Evolutionary conservation across 2,113 vertebrate species (phyloP).

Genomic region (Mohoua ochrocephala): DNA sequence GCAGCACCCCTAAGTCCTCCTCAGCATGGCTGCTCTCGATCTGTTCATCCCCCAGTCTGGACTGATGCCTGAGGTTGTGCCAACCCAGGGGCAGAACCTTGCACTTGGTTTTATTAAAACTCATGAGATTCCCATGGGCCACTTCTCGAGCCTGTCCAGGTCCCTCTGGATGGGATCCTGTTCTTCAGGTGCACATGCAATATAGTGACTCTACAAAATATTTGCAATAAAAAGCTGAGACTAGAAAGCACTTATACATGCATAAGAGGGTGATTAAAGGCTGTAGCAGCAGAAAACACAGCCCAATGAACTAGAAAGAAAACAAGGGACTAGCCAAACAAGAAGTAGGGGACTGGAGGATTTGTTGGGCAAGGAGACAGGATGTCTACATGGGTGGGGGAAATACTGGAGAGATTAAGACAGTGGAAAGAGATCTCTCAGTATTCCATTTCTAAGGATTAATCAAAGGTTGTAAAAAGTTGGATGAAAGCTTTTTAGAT

Average conservation of each 20-base stretch:
- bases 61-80: background rate
- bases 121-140: background rate
- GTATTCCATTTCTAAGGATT: constrained; percentile 1
- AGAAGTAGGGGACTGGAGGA: background rate
- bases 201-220: background rate
- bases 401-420: background rate
- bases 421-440: background rate
- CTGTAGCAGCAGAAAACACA: background rate
- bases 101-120: background rate
- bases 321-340: background rate
- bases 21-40: background rate
- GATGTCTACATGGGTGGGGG: background rate
- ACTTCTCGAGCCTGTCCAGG: background rate
- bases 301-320: background rate
- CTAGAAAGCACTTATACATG: background rate
- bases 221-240: background rate
- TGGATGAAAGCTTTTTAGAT: constrained; percentile 8
- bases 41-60: background rate
- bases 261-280: background rate
- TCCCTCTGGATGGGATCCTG: background rate
- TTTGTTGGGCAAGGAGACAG: constrained; percentile 27
- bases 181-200: background rate
- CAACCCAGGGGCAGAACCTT: background rate
- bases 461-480: constrained; percentile 8
- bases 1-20: background rate